Percentiles rank a stretch among this genome's conserved stretches.
These are phyloP conservation scores for Acheta domesticus DNA, from an alignment of 2,888 invertebrate species.

Conservation along the genomic window DNA sequence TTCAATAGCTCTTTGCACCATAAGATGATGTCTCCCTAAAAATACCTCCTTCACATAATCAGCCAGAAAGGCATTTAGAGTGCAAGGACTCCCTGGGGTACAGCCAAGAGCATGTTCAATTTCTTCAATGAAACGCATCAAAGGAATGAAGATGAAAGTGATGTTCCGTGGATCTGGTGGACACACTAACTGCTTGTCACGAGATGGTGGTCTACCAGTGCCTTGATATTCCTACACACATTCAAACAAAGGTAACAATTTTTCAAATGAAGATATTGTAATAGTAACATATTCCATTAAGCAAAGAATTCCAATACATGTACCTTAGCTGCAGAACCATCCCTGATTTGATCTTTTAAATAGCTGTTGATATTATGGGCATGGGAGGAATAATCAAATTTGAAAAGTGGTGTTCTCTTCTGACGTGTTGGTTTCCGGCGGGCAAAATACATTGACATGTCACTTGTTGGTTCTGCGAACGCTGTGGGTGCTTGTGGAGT, in stretches of 20 bases:
- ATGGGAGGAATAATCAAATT: slow-evolving; percentile 66
- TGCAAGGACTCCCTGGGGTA: slow-evolving; percentile 56
- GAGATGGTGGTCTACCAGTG: neutral
- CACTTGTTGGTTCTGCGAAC: slow-evolving; percentile 49
- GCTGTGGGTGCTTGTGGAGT: slow-evolving; percentile 39
- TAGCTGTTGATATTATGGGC: slow-evolving; percentile 55
- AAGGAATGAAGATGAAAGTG: slow-evolving; percentile 74
- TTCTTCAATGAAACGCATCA: slow-evolving; percentile 79
- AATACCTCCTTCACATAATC: slow-evolving; percentile 86
- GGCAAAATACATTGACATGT: slow-evolving; percentile 56
- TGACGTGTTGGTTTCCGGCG: slow-evolving; percentile 32
- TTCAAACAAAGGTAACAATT: too few species aligned
- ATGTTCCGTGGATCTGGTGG: slow-evolving; percentile 70
- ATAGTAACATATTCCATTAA: neutral
- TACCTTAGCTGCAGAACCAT: slow-evolving; percentile 32
- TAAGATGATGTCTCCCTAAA: slow-evolving; percentile 69
- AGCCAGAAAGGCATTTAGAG: slow-evolving; percentile 77
- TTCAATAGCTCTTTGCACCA: slow-evolving; percentile 63
- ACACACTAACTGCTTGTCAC: slow-evolving; percentile 67
- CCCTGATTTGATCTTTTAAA: slow-evolving; percentile 48
- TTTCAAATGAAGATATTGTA: too few species aligned
- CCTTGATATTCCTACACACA: neutral
- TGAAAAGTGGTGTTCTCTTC: slow-evolving; percentile 59
- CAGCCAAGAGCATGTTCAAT: slow-evolving; percentile 65
- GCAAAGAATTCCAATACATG: neutral